Conservation (phyloP, 2,888 invertebrate genomes). For the Eretmocerus hayati region DNA sequence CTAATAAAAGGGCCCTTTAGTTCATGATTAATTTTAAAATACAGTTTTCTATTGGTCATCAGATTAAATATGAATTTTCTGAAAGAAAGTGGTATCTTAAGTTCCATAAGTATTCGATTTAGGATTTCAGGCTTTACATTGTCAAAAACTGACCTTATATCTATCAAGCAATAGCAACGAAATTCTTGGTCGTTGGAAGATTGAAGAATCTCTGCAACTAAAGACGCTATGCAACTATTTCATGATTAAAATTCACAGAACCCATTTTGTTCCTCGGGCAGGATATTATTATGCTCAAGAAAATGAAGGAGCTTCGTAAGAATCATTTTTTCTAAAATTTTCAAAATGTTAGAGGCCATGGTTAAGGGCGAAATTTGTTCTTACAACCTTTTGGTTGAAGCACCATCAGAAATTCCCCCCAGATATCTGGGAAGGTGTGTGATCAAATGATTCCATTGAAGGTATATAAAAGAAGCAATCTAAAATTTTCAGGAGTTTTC, state of each 20-base stretch:
- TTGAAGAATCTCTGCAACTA: not conserved
- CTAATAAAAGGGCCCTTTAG: slow-evolving; percentile 1
- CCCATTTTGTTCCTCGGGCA: not conserved
- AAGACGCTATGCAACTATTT: not conserved
- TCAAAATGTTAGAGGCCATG: not conserved
- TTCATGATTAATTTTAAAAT: slow-evolving; percentile 2
- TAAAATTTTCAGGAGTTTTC: not conserved
- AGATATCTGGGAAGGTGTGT: not conserved
- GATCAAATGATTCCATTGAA: not conserved
- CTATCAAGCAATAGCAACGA: not conserved
- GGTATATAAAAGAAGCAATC: not conserved
- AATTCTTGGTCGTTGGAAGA: not conserved
- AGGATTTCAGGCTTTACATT: not conserved
- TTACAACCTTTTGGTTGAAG: not conserved
- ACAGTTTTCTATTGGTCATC: not conserved
- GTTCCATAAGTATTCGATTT: not conserved
- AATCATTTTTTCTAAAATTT: not conserved
- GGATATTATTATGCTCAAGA: not conserved
- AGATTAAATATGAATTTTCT: slow-evolving; percentile 7
- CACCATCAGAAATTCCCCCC: not conserved
- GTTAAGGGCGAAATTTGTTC: not conserved
- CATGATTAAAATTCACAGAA: not conserved
- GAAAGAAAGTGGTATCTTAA: slow-evolving; percentile 1
- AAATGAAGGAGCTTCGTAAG: not conserved
- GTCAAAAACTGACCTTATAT: slow-evolving; percentile 8